Conservation (phyloP, 2,888 invertebrate species). For the Endomychus coccineus region DNA sequence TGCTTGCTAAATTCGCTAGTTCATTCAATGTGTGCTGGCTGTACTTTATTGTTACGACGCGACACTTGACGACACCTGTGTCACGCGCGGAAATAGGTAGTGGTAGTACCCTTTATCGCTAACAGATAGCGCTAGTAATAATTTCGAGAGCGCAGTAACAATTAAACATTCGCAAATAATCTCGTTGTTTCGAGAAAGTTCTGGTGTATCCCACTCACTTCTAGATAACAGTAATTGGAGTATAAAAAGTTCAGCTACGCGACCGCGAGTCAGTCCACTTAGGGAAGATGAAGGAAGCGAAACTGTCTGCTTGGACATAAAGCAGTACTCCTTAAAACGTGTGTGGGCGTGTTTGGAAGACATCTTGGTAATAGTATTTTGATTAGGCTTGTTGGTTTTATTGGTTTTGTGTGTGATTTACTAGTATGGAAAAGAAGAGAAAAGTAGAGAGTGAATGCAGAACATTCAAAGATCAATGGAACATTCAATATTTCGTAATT, state of each 20-base stretch:
- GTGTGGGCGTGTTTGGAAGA: constrained; percentile 8
- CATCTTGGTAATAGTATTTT: constrained; percentile 14
- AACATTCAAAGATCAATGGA: constrained; percentile 22
- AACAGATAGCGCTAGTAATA: constrained; percentile 13
- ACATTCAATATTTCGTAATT: constrained; percentile 23
- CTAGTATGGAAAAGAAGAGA: constrained; percentile 19
- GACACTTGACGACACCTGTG: too few species aligned
- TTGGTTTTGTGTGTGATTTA: constrained; percentile 18
- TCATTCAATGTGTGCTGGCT: too few species aligned
- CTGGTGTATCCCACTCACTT: constrained; percentile 15
- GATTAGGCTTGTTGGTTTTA: constrained; percentile 14
- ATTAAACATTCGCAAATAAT: constrained; percentile 7
- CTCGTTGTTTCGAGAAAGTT: constrained; percentile 15
- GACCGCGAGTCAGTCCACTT: constrained; percentile 13
- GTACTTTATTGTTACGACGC: too few species aligned
- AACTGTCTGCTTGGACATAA: constrained; percentile 18
- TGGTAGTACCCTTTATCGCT: constrained; percentile 12
- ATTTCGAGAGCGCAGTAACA: too few species aligned
- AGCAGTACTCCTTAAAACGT: constrained; percentile 15
- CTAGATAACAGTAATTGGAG: constrained; percentile 12
- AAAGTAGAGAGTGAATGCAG: constrained; percentile 17
- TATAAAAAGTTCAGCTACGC: constrained; percentile 14
- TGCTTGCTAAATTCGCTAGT: too few species aligned
- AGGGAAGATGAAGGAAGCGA: too few species aligned
- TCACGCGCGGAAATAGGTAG: constrained; percentile 13